Evolutionary conservation across 2,888 invertebrate species (phyloP), one percentile per base, ranked within the genome.

Genomic region (Conops quadrifasciatus): DNA sequence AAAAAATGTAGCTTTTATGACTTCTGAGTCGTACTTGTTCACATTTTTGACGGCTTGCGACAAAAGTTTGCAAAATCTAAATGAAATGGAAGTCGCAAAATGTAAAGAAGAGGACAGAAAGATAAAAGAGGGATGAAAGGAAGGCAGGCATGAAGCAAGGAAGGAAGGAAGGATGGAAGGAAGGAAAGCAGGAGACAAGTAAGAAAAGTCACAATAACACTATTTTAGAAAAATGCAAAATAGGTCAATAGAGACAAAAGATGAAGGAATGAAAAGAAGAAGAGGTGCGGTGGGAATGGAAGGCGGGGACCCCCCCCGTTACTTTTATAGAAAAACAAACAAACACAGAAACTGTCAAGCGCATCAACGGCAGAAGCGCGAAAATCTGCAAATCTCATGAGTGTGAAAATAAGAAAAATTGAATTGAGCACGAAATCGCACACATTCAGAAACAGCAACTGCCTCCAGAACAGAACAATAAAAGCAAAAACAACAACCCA

Each of bases 251-350:
- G 16, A 30, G n/a, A 1, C n/a, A n/a, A n/a, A n/a, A n/a, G 26
- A 28, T 4, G 4, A 21, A 49, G 64, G 16, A 26, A 24, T 2
- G 16, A 16, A 64, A 15, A 28, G 13, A 19, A 16, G 45, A 71
- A 58, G 26, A 24, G n/a, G n/a, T n/a, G n/a, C n/a, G n/a, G n/a
- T n/a, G n/a, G n/a, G n/a, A n/a, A n/a, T n/a, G n/a, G n/a, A n/a
- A n/a, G n/a, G n/a, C n/a, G n/a, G n/a, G n/a, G n/a, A n/a, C n/a
- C n/a, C n/a, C n/a, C n/a, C n/a, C n/a, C n/a, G n/a, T n/a, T n/a
- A 28, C 30, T 68, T 68, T 72, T 71, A 75, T 43, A 72, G 74
- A 74, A 73, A 67, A 67, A 71, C 68, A 70, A 67, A 65, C 59
- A 64, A 64, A 70, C 51, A 66, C 11, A 2, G 4, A 2, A 13